A percentile compares a stretch with the other conserved stretches of the same genome.
phyloP scores from a whole-genome alignment of 2,797 vertebrate species.

The Atherinosoma microstoma region DNA sequence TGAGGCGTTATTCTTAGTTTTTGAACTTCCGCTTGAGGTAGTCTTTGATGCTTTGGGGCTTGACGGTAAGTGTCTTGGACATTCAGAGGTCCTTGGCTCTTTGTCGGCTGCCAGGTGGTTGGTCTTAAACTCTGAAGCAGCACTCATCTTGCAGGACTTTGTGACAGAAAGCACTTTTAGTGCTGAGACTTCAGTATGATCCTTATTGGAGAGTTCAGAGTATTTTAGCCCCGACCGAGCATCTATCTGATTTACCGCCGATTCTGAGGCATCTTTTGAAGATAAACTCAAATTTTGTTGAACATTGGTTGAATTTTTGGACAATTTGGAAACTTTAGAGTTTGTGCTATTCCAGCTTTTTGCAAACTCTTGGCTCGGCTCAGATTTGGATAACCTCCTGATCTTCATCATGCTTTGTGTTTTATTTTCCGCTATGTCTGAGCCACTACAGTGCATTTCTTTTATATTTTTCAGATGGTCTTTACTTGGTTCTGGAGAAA shows the following conservation, averaged over 20 bases:
- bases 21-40: constrained; percentile 13
- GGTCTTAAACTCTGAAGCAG: constrained; percentile 5
- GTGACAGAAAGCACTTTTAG: neutral
- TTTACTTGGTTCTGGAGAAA: constrained; percentile 2
- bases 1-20: neutral
- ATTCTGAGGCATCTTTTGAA: constrained; percentile 25
- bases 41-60: neutral
- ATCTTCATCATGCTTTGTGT: neutral
- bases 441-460: neutral
- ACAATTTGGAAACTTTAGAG: constrained; percentile 17
- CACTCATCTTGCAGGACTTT: constrained; percentile 14
- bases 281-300: neutral
- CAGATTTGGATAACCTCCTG: neutral
- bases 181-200: neutral
- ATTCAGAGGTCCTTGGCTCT: constrained; percentile 16
- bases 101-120: neutral
- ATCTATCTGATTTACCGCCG: neutral
- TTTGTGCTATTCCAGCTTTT: constrained; percentile 25
- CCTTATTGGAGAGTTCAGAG: neutral
- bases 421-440: neutral
- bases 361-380: constrained; percentile 13
- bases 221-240: neutral
- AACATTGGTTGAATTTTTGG: constrained; percentile 1
- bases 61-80: neutral
- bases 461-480: constrained; percentile 7